phyloP scores from a whole-genome alignment of 2,797 vertebrate genomes.

The Gymnodraco acuticeps region DNA sequence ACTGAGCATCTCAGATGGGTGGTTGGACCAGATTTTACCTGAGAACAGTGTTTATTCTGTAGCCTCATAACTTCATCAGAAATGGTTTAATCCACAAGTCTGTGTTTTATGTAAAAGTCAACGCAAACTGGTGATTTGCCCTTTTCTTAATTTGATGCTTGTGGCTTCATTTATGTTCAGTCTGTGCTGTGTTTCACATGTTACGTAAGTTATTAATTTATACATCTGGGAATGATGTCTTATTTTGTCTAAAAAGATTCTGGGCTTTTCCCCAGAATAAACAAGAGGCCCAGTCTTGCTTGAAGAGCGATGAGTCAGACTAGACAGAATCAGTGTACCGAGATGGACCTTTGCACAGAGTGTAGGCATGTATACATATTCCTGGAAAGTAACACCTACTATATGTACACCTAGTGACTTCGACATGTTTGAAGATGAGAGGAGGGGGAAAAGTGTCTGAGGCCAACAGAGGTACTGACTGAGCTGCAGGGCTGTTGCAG shows the following conservation, averaged over 20 bases:
- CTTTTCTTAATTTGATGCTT: not conserved
- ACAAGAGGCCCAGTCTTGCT: not conserved
- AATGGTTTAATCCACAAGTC: not conserved
- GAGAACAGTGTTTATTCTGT: conserved; percentile 4
- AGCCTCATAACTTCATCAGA: not conserved
- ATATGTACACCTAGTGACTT: conserved; percentile 21
- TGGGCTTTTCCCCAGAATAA: not conserved
- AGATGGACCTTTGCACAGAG: not conserved
- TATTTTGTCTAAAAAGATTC: not conserved
- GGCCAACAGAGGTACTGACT: not conserved
- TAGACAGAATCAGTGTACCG: not conserved
- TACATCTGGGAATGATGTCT: not conserved
- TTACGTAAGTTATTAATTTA: not conserved
- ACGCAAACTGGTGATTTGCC: not conserved
- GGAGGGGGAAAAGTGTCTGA: conserved; percentile 5
- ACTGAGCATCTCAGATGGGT: not conserved
- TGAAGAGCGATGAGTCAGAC: not conserved
- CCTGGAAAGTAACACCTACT: not conserved
- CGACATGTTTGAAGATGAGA: conserved; percentile 8
- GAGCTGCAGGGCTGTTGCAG: conserved; percentile 1
- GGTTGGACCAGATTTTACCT: not conserved
- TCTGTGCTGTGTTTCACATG: not conserved
- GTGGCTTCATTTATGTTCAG: not conserved
- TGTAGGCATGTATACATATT: not conserved
- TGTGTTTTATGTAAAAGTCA: not conserved